Evolutionary conservation across 2,797 vertebrate species (phyloP), one percentile per base, ranked within the genome.

Genomic region (Dallia pectoralis): DNA sequence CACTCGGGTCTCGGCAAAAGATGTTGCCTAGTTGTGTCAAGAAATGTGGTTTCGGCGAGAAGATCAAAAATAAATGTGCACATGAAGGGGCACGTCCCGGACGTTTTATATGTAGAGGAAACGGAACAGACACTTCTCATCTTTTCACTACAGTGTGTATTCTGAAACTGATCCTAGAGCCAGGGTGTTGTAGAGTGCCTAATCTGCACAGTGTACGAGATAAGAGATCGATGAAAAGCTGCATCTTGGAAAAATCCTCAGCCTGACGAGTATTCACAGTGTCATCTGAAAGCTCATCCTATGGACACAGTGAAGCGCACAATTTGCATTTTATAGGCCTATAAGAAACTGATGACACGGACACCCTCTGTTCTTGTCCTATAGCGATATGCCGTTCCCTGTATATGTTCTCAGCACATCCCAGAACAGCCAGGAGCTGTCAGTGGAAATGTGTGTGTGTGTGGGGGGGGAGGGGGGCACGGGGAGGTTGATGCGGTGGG

Each of bases 391-490:
- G 77, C 77, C 79, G 72, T 62, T 19, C 80, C 71, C 79, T 79
- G 70, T 71, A 80, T 76, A 63, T 74, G 81, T 77, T 69, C 73
- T 62, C 65, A 77, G 71, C 79, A 87, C 79, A 76, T 75, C 82
- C 79, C 76, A 75, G 85, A 84, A 82, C 83, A 87, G 84, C 86
- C 83, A 81, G 81, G 72, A 86, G 88, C 84, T 86, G 84, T 85
- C 82, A 85, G 75, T 79, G 72, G 70, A 40, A 40, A 5, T 3
- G 36, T 40, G 1, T 5, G 2, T 40, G 71, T 81, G 79, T 73
- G 77, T 32, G 59, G 75, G 79, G 79, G 79, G 73, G 36, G 33
- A 11, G 75, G 56, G 69, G 83, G 79, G 78, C 36, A n/a, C n/a
- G n/a, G n/a, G n/a, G n/a, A n/a, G n/a, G n/a, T n/a, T n/a, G n/a